Evolutionary conservation across 2,888 invertebrate species (phyloP).

Genomic region (Eupithecia insigniata): DNA sequence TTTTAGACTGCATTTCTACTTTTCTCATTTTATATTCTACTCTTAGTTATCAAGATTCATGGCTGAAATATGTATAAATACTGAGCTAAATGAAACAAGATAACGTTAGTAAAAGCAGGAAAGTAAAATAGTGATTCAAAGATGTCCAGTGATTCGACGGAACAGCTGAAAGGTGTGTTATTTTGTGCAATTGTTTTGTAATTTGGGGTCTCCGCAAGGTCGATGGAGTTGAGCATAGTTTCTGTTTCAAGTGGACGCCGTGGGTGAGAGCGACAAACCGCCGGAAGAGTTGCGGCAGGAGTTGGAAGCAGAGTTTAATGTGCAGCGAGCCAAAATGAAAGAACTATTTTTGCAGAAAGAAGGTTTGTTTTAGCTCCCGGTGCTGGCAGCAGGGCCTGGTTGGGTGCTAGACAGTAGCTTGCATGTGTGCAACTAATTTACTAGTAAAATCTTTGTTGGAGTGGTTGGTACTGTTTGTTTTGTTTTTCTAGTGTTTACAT

Average conservation of each 20-base stretch:
- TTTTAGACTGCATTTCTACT: conserved; percentile 9
- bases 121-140: conserved; percentile 39
- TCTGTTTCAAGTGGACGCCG: conserved; percentile 78
- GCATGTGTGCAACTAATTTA: conserved; percentile 36
- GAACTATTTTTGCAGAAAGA: conserved; percentile 97
- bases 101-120: conserved; percentile 20
- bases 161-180: conserved; percentile 72
- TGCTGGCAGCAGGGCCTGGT: conserved; percentile 44
- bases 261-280: conserved; percentile 53
- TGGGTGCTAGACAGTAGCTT: conserved; percentile 41
- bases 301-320: conserved; percentile 93
- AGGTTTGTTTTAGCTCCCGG: conserved; percentile 83
- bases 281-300: conserved; percentile 71
- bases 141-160: conserved; percentile 68
- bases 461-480: conserved; percentile 32
- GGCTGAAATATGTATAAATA: conserved; percentile 39
- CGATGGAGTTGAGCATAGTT: conserved; percentile 73
- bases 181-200: conserved; percentile 50
- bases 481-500: conserved; percentile 20
- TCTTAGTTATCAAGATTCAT: conserved; percentile 1
- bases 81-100: conserved; percentile 40
- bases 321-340: conserved; percentile 96
- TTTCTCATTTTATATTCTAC: conserved; percentile 25
- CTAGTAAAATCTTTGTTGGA: conserved; percentile 35
- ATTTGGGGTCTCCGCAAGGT: conserved; percentile 54